phyloP scores from a whole-genome alignment of 2,113 vertebrate species.

The Martes martes region DNA sequence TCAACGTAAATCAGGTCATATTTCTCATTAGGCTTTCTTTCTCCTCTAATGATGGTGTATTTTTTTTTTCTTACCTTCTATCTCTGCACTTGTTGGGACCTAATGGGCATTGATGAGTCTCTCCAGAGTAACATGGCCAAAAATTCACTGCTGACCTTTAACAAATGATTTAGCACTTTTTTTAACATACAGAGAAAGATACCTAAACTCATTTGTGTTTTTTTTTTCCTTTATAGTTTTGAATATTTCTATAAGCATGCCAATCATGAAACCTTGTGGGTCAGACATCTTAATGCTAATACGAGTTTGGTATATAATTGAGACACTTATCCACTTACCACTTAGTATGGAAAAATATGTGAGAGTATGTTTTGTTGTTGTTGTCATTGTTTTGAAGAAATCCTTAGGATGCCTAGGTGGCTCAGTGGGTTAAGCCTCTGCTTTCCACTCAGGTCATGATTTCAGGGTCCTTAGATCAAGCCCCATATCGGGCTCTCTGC shows the following conservation, averaged over 20 bases:
- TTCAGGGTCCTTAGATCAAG: too few relatives aligned
- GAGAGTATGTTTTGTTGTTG: not conserved
- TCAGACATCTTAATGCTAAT: not conserved
- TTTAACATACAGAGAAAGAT: not conserved
- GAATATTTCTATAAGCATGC: not conserved
- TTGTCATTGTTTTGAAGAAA: not conserved
- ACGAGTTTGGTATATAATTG: not conserved
- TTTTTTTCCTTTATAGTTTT: not conserved
- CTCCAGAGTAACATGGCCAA: not conserved
- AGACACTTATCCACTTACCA: not conserved
- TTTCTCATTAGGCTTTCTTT: not conserved
- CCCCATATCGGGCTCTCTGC: too few relatives aligned
- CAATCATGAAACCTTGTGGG: not conserved
- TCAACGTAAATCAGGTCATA: slow-evolving; percentile 14
- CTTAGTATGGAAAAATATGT: not conserved
- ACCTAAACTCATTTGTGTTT: not conserved
- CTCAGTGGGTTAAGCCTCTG: too few relatives aligned
- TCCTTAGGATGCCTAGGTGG: not conserved
- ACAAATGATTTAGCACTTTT: not conserved
- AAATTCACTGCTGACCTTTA: not conserved
- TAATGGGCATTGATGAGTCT: not conserved
- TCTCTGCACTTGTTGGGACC: not conserved
- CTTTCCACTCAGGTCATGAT: too few relatives aligned
- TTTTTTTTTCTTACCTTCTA: not conserved
- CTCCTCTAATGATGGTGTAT: not conserved